Conservation (phyloP, 2,113 vertebrate species). For the Rhadina sibilatrix region DNA sequence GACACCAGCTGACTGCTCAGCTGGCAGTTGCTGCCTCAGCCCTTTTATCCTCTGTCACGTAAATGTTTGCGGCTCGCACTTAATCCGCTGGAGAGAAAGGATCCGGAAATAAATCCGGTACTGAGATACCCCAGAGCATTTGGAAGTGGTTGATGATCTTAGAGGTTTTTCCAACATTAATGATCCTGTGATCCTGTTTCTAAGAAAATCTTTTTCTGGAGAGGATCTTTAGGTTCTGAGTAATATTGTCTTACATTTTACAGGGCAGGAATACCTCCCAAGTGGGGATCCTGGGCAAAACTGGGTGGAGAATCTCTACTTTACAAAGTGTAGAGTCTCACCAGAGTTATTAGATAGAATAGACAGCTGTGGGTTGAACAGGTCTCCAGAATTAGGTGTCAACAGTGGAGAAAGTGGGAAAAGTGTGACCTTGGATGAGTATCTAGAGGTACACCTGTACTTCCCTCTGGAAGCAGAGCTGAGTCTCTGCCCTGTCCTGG, state of each 20-base stretch:
- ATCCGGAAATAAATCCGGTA: neutral
- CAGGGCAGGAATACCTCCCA: neutral
- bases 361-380: neutral
- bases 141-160: neutral
- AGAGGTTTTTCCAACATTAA: neutral
- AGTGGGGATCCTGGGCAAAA: neutral
- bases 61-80: neutral
- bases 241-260: neutral
- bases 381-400: neutral
- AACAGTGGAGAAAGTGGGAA: neutral
- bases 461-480: neutral
- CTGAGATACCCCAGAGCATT: neutral
- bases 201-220: neutral
- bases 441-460: neutral
- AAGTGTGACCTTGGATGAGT: neutral
- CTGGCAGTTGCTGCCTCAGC: neutral
- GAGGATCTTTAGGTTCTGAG: neutral
- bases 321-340: neutral
- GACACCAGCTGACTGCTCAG: neutral
- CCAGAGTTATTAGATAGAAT: neutral
- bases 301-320: neutral
- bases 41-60: rapidly evolving
- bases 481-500: neutral
- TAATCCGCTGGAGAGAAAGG: neutral
- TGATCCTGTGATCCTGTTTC: neutral